Conservation (phyloP, 2,888 invertebrate species). For the Philereme vetulata region DNA sequence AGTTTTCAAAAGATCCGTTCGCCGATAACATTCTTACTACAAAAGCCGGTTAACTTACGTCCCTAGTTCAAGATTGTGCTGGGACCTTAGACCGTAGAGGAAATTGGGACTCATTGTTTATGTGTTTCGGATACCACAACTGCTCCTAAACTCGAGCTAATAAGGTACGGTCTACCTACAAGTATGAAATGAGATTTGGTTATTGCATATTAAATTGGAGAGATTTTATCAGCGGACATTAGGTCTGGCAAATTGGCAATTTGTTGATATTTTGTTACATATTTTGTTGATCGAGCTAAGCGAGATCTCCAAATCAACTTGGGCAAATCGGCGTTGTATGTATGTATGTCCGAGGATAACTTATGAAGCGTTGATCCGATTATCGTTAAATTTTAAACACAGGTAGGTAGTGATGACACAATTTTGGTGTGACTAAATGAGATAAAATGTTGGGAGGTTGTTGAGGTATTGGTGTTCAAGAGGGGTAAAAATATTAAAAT, state of each 20-base stretch:
- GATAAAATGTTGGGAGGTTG: no score
- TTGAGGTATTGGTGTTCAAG: no score
- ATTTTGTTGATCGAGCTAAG: no score
- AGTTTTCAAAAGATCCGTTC: conserved; percentile 13
- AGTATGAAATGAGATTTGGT: conserved; percentile 36
- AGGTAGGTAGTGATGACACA: no score
- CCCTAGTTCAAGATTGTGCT: conserved; percentile 37
- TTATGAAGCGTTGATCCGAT: no score
- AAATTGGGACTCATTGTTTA: conserved; percentile 65
- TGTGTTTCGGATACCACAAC: conserved; percentile 54
- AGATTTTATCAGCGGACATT: conserved; percentile 27
- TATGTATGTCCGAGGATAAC: no score
- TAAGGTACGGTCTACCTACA: conserved; percentile 39
- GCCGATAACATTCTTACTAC: conserved; percentile 19
- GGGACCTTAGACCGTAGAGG: conserved; percentile 44
- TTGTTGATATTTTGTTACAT: not conserved
- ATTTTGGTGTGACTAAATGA: no score
- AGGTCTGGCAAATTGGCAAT: not conserved
- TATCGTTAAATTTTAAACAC: no score
- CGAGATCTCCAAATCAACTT: no score
- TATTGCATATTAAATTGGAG: conserved; percentile 40
- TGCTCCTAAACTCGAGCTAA: conserved; percentile 40
- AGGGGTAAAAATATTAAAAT: no score
- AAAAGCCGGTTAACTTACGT: conserved; percentile 26
- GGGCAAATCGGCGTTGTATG: no score